A percentile compares a stretch with the other conserved stretches of the same genome.
phyloP scores from a whole-genome alignment of 2,113 vertebrate genomes.

The Pelusios castaneus region DNA sequence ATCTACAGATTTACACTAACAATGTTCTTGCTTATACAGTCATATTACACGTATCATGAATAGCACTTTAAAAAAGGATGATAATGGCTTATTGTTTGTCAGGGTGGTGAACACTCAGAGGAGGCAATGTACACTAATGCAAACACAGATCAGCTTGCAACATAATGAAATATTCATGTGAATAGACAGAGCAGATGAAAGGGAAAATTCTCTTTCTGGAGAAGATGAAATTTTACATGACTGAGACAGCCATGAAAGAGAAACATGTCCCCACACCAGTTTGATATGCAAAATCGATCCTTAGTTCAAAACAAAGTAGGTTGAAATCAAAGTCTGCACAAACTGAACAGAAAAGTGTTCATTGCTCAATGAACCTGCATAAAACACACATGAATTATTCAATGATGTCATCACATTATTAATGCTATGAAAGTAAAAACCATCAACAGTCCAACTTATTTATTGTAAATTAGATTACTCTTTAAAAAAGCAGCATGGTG shows the following conservation, averaged over 20 bases:
- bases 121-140: not conserved
- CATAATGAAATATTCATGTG: not conserved
- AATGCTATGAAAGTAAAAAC: slow-evolving; percentile 33
- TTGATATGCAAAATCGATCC: not conserved
- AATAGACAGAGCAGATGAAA: not conserved
- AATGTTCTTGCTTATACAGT: not conserved
- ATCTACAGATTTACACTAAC: not conserved
- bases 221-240: not conserved
- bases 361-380: slow-evolving; percentile 11
- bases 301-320: not conserved
- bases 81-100: not conserved
- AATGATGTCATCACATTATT: not conserved
- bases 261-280: not conserved
- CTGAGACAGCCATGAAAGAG: not conserved
- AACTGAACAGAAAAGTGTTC: slow-evolving; percentile 33
- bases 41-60: not conserved
- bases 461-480: not conserved
- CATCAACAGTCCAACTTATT: not conserved
- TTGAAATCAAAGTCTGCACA: not conserved
- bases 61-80: not conserved
- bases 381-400: slow-evolving; percentile 55
- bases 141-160: not conserved
- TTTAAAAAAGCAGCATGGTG: not conserved
- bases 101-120: not conserved
- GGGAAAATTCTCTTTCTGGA: not conserved